Conservation (phyloP, 2,113 vertebrate genomes). For the Gorsachius goisagi region DNA sequence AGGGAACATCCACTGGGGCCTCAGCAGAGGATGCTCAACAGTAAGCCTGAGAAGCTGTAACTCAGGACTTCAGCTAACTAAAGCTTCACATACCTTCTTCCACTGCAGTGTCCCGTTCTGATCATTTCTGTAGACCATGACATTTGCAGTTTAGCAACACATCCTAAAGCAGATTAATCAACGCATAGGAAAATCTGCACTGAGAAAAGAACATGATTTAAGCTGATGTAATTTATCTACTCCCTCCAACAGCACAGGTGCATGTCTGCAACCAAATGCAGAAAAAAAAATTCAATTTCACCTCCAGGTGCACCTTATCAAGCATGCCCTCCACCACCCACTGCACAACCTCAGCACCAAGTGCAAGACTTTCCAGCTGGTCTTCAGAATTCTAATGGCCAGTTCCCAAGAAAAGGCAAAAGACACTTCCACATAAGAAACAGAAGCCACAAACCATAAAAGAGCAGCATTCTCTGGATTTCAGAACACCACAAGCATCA, state of each 20-base stretch:
- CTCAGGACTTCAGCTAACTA: not conserved
- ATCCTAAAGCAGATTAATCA: not conserved
- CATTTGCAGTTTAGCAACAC: not conserved
- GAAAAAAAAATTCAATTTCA: not conserved
- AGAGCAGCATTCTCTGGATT: not conserved
- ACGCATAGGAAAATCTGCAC: not conserved
- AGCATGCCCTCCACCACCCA: accelerated
- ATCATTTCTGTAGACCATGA: not conserved
- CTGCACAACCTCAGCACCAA: not conserved
- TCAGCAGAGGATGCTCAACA: not conserved
- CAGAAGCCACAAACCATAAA: not conserved
- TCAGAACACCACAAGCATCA: not conserved
- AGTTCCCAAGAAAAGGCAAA: not conserved
- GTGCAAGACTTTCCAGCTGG: not conserved
- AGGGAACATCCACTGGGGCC: not conserved
- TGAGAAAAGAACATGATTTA: not conserved
- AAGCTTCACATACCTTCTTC: not conserved
- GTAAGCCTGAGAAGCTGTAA: not conserved
- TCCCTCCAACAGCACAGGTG: not conserved
- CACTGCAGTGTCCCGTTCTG: not conserved
- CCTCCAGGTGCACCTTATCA: not conserved
- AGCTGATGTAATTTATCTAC: not conserved
- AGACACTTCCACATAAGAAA: not conserved
- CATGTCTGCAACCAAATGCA: not conserved
- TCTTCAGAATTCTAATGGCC: not conserved